Base-by-base conservation (phyloP, 2,888 invertebrate genomes). In the Aphodius granarius region DNA sequence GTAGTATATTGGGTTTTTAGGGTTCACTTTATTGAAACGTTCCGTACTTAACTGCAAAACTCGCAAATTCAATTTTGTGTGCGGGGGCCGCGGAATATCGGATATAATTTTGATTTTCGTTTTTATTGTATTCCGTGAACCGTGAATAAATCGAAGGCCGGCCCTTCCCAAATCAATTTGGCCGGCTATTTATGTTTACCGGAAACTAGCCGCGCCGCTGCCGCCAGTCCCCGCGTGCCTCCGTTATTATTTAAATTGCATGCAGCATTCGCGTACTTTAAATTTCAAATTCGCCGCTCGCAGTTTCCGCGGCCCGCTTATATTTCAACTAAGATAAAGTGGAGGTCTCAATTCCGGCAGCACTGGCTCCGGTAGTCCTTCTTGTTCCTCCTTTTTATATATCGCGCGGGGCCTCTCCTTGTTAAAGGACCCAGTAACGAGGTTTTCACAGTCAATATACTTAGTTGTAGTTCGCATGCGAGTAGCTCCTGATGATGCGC, bases 401-500 rank as follows among this genome's bases (percentile, higher is more conserved):
- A 74, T 73, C 73, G 63, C 75, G 71, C 5, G n/a, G 13, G 43
- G 66, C 66, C 66, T 78, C 77, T n/a, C 70, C 73, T 80, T 78
- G 77, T 79, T 79, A 80, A 80, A 76, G 77, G 74, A 77, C 73
- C 71, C 75, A 74, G 78, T 81, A 81, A 80, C 80, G 79, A 80
- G 80, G 78, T 81, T 78, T 81, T 81, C 80, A 78, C 80, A 81
- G 81, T 79, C 80, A 79, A 80, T 81, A 81, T 81, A 79, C 81
- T 79, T 80, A 78, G 78, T 71, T 76, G 78, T 81, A 79, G 78
- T 81, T 81, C 79, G 79, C 78, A 81, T 81, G 81, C 81, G 80
- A 79, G 79, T 74, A 75, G 75, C 68, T 66, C 43, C 21, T 74
- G 75, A 77, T 76, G 78, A 75, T 73, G 72, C 75, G 77, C 75